A percentile compares a stretch with the other conserved stretches of the same genome.
These are phyloP conservation scores for Hemithea aestivaria DNA, from an alignment of 2,888 invertebrate genomes.

Conservation along the genomic window DNA sequence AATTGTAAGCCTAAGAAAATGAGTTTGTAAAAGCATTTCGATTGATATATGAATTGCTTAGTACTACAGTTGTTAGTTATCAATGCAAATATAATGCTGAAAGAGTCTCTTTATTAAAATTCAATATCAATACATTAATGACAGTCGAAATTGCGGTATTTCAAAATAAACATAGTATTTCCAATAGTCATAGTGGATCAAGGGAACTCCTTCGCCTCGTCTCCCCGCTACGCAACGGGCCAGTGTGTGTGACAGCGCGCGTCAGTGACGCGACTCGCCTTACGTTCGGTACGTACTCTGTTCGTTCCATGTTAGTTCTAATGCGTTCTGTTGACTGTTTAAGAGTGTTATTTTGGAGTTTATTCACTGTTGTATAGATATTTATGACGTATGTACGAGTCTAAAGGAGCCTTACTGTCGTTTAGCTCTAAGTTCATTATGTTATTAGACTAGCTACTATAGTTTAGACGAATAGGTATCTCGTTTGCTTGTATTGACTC, in stretches of 20 bases:
- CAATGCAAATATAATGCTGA: too few relatives aligned
- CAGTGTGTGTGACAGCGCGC: constrained; percentile 35
- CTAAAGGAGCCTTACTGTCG: constrained; percentile 65
- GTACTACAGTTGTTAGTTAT: too few relatives aligned
- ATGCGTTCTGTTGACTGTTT: constrained; percentile 61
- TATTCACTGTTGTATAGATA: constrained; percentile 74
- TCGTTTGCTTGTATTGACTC: constrained; percentile 50
- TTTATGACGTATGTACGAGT: constrained; percentile 56
- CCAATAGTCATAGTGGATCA: too few relatives aligned
- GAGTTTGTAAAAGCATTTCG: too few relatives aligned
- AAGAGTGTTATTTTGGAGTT: constrained; percentile 63
- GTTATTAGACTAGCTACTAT: constrained; percentile 57
- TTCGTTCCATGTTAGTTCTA: constrained; percentile 58
- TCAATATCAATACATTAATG: too few relatives aligned
- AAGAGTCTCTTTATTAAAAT: too few relatives aligned
- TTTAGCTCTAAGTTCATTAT: constrained; percentile 65
- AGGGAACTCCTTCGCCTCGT: too few relatives aligned
- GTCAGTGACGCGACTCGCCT: constrained; percentile 39
- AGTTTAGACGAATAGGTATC: constrained; percentile 43
- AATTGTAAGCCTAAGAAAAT: too few relatives aligned
- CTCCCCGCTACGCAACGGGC: too few relatives aligned
- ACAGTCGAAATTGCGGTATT: too few relatives aligned
- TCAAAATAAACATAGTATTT: too few relatives aligned
- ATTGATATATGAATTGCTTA: too few relatives aligned
- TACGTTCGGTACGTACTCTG: constrained; percentile 18